Base-by-base conservation (phyloP, 2,113 vertebrate species). In the Sarotherodon lohbergeri region DNA sequence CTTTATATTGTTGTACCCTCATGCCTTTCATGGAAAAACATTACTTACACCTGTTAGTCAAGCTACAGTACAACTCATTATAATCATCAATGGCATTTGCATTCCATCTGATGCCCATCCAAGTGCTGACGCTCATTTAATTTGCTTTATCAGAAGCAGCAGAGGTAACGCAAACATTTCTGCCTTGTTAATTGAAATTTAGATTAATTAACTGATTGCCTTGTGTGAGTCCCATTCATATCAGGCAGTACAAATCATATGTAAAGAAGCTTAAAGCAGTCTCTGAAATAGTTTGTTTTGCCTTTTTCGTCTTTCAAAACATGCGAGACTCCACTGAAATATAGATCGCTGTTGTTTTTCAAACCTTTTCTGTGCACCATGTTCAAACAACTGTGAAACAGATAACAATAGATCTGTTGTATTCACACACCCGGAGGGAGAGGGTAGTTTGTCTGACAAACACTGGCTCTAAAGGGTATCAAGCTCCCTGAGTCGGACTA, bases 111-210 rank as follows among this genome's bases (percentile, higher is more conserved):
- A 82, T 66, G 56, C 81, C 80, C 82, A 34, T 71, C 86, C 52
- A 80, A 82, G 11, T 17, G 68, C 86, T 86, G 57, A 90, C 90
- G 84, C 86, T 79, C 9, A 4, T 90, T 90, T 91, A 86, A 91
- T 89, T 90, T 90, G 81, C 83, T 80, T 91, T 91, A 93, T 92
- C 87, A 78, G 68, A 59, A 85, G 48, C 57, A 19, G 84, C 78
- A 83, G 82, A 90, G 90, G 92, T 90, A 93, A 86, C 13, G 79
- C 86, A 91, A 89, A 91, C 87, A 88, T 83, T 87, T 87, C 71
- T 12, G 4, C 84, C 82, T 78, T 83, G 88, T 86, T 93, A 94
- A 94, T 91, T 91, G 80, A 92, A 93, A 90, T 83, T 46, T 82
- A 81, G 90, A 88, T 92, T 90, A 92, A 94, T 95, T 90, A 84